Evolutionary conservation across 2,797 vertebrate genomes (phyloP).

Genomic region (Gambusia yucatana): DNA sequence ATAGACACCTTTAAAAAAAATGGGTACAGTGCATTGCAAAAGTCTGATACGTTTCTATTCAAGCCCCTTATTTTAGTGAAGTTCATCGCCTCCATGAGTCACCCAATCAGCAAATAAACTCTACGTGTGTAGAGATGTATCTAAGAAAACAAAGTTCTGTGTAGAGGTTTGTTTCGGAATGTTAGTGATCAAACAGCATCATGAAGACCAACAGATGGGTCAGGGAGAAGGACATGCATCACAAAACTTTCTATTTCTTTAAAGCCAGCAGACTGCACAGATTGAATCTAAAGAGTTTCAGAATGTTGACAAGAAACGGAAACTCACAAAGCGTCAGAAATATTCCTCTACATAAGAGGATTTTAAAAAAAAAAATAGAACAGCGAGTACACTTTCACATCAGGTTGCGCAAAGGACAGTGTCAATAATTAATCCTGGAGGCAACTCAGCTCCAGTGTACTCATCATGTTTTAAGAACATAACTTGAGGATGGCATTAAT

Average conservation of each 20-base stretch:
- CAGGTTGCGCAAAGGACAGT: conserved; percentile 79
- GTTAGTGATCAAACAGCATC: background rate
- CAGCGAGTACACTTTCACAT: conserved; percentile 64
- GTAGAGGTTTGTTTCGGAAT: background rate
- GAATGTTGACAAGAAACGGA: conserved; percentile 47
- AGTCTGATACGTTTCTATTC: background rate
- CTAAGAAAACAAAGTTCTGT: background rate
- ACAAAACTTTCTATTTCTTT: conserved; percentile 55
- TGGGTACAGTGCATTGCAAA: background rate
- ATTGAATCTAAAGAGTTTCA: conserved; percentile 51
- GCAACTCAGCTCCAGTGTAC: conserved; percentile 69
- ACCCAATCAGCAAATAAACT: background rate
- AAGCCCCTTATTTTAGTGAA: background rate
- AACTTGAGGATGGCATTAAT: conserved; percentile 79
- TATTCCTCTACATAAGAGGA: conserved; percentile 35
- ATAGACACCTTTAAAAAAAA: background rate
- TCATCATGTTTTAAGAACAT: conserved; percentile 78
- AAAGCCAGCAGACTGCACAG: conserved; percentile 46
- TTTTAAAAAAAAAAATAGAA: conserved; percentile 19
- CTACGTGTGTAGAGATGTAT: background rate
- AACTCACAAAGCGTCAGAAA: conserved; percentile 32
- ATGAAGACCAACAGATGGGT: background rate
- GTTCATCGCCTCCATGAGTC: background rate
- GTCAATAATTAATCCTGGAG: conserved; percentile 81
- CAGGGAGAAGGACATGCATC: background rate